Conservation (phyloP, 2,888 invertebrate species). For the Thereva nobilitata region DNA sequence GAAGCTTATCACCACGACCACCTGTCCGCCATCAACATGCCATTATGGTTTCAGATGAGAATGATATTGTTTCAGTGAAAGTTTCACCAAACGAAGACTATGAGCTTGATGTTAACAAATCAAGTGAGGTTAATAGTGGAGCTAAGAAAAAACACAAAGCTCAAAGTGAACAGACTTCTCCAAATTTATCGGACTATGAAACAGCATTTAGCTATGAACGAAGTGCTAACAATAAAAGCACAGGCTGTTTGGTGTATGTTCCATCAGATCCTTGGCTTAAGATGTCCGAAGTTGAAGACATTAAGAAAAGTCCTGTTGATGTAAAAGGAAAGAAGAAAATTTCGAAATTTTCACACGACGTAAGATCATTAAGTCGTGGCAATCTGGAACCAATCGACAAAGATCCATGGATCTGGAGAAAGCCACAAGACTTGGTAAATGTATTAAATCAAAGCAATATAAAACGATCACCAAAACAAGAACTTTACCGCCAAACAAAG, state of each 20-base stretch:
- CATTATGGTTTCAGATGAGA: conserved; percentile 49
- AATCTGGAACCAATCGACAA: conserved; percentile 39
- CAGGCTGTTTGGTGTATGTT: conserved; percentile 53
- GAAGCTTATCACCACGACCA: conserved; percentile 49
- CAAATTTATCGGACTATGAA: conserved; percentile 52
- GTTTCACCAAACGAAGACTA: conserved; percentile 49
- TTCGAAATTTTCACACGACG: conserved; percentile 42
- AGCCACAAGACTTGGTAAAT: conserved; percentile 7
- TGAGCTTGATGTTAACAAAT: conserved; percentile 37
- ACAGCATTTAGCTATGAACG: conserved; percentile 48
- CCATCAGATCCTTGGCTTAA: conserved; percentile 58
- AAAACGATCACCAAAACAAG: conserved; percentile 44
- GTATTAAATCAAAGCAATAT: conserved; percentile 23
- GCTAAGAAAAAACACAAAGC: conserved; percentile 48
- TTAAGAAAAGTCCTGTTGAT: not conserved
- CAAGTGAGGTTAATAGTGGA: conserved; percentile 12
- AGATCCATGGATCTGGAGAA: conserved; percentile 52
- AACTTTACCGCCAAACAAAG: conserved; percentile 47
- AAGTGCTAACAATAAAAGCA: conserved; percentile 49
- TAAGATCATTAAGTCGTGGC: conserved; percentile 44
- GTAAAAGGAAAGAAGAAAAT: conserved; percentile 17
- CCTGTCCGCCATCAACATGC: conserved; percentile 50
- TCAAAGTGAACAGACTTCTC: conserved; percentile 58
- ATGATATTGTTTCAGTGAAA: conserved; percentile 48
- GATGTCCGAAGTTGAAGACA: conserved; percentile 46